Evolutionary conservation across 2,888 invertebrate genomes (phyloP).

Genomic region (Adineta ricciae): DNA sequence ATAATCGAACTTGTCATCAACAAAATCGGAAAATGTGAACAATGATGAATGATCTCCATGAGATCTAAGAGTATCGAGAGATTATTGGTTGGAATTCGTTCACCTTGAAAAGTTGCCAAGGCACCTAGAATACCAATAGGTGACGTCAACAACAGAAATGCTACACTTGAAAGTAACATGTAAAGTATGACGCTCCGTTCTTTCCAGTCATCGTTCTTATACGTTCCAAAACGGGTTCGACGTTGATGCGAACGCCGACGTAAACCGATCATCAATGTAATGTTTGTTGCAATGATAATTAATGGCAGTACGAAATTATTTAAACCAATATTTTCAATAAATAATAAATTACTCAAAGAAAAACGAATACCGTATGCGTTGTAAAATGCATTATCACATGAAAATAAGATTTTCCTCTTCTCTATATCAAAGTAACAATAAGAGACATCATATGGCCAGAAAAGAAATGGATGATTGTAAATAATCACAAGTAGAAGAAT

Average conservation of each 20-base stretch:
- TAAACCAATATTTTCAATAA: conserved; percentile 21
- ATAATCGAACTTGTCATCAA: conserved; percentile 11
- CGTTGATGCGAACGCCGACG: not conserved
- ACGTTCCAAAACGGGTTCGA: not conserved
- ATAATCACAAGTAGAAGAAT: not conserved
- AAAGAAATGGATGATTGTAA: conserved; percentile 3
- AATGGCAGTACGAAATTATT: not conserved
- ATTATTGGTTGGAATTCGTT: not conserved
- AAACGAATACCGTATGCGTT: not conserved
- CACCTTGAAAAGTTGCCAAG: not conserved
- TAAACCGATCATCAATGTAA: not conserved
- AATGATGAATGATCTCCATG: not conserved
- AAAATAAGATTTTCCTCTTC: not conserved
- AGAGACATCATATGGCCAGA: not conserved
- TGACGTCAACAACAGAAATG: not conserved
- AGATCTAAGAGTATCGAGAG: not conserved
- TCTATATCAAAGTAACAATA: not conserved
- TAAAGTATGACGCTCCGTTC: conserved; percentile 17
- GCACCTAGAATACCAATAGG: not conserved
- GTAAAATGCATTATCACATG: conserved; percentile 17
- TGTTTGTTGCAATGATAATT: not conserved
- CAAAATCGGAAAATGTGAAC: conserved; percentile 12
- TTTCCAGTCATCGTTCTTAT: not conserved
- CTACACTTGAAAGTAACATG: not conserved
- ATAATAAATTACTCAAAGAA: not conserved